Base-by-base conservation (phyloP, 2,797 vertebrate species). In the Vultur gryphus region DNA sequence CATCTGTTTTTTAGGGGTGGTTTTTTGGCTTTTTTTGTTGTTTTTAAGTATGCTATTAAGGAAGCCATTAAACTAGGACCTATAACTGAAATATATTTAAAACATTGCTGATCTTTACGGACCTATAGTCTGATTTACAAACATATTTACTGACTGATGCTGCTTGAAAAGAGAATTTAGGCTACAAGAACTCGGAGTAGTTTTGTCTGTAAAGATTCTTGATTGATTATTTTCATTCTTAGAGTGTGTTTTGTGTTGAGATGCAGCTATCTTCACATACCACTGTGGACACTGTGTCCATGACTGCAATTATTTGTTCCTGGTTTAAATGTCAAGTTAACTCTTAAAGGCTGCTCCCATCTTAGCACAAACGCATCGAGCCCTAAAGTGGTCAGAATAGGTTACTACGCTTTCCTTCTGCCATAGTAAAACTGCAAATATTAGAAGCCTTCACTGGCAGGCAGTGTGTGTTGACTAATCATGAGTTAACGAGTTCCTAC, bases 1-100 rank as follows among this genome's bases (percentile, higher is more conserved):
- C 11, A 20, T 16, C 37, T 61, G 24, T 1, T 1, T 6, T 70
- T 66, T 69, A 65, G 15, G 8, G 16, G 26, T 59, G 26, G 0
- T 5, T 10, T 46, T 35, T 11, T 35, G 20, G 5, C 3, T 43
- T 41, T 78, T 61, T 54, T 78, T 19, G 6, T 31, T 58, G 23
- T 4, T 52, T 82, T 57, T 17, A 80, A 58, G 11, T 46, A 14
- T 48, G 33, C 10, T 61, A 8, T 44, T 90, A 57, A 84, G 54
- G 3, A 86, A 58, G 15, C 5, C 7, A 7, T 20, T 69, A 46
- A 78, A 25, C 14, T 49, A 49, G 57, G 33, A 35, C 5, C 6
- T 2, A 1, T 55, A 69, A 43, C 16, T 64, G 64, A 80, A 67
- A 52, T 35, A 26, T 5, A 43, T 26, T 43, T 73, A 18, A 84